Base-by-base conservation (phyloP, 1,140 invertebrate species). In the Paramacrobiotus metropolitanus region DNA sequence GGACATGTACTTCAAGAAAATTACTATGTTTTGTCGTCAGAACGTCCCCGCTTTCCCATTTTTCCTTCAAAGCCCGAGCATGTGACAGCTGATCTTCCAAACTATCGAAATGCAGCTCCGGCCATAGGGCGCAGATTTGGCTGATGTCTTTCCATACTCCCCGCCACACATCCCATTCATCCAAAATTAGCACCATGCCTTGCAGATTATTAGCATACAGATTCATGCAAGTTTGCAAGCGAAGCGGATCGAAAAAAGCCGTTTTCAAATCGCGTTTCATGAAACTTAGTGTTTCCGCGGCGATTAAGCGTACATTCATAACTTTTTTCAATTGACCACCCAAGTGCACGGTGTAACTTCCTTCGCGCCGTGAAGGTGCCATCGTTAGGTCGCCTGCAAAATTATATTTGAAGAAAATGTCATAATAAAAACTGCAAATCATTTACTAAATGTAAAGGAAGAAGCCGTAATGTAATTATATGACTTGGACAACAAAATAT, bases 21-120 rank as follows among this genome's bases (percentile, higher is more conserved):
- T 96, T 96, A 60, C 90, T 95, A 80, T 97, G 93, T 64, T 82
- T 80, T 2, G 91, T 95, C 9, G 95, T 81, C 71, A 87, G 93
- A 68, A 94, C 84, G 75, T 97, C 93, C 2, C 93, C 93, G 0
- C 83, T 80, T 71, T 84, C 65, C 81, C 59, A 72, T 59, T 86
- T 71, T 62, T 77, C 73, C 68, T 81, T 76, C 31, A 68, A 62
- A 20, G 61, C 67, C 29, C 66, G 30, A 4, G 40, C 60, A 34
- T 64, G 80, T 67, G 86, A 79, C 44, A 96, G 72, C 75, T 96
- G 92, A 63, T 82, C 79, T 64, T 92, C 87, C 55, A 91, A 77
- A 67, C 82, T 77, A 1, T 82, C 77, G 75, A 94, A 93, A 76
- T 94, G 90, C 70, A 92, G 87, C 74, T 94, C 90, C 34, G 77